These are phyloP conservation scores for Empidonax alnorum DNA, from an alignment of 2,113 vertebrate species.

Conservation along the genomic window DNA sequence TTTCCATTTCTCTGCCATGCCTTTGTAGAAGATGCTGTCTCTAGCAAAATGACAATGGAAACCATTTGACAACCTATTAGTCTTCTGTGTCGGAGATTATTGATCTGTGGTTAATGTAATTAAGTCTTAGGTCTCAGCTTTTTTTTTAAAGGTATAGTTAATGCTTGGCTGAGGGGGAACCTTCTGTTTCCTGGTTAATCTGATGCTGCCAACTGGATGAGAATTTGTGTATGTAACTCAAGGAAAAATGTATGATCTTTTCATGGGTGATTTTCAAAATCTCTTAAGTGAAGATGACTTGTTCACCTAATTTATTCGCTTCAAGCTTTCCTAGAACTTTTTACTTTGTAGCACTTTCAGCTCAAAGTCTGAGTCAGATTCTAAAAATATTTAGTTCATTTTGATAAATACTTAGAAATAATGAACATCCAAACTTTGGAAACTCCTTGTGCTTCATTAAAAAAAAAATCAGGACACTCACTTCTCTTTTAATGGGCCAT, in stretches of 20 bases:
- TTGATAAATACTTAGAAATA: neutral
- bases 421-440: neutral
- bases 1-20: neutral
- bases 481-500: neutral
- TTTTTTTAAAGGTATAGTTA: neutral
- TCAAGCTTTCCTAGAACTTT: neutral
- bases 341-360: neutral
- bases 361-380: neutral
- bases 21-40: neutral
- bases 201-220: neutral
- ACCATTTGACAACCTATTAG: neutral
- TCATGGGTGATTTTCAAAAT: neutral
- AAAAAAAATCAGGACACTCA: neutral
- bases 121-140: neutral
- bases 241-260: neutral
- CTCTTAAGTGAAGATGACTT: neutral
- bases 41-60: neutral
- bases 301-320: neutral
- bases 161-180: neutral
- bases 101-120: neutral
- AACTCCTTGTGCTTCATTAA: neutral
- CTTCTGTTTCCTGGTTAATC: neutral
- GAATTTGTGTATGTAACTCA: neutral
- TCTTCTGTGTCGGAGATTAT: neutral
- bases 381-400: neutral